Conservation (phyloP, 2,113 vertebrate species). For the Motacilla alba region DNA sequence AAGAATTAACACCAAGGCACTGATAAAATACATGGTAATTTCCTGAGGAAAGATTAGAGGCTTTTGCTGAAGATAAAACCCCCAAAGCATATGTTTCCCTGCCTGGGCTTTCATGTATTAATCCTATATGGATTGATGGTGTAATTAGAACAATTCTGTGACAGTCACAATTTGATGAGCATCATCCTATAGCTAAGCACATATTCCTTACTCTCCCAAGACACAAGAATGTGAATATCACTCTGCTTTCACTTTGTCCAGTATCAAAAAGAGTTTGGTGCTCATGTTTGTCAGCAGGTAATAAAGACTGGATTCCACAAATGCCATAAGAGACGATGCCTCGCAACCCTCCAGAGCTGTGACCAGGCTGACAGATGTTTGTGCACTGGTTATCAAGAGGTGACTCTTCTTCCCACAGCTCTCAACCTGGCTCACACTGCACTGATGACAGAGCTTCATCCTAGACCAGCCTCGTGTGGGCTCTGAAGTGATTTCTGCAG, state of each 20-base stretch:
- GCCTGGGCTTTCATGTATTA: neutral
- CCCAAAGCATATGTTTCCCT: neutral
- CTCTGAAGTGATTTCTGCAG: neutral
- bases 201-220: neutral
- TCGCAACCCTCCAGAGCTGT: neutral
- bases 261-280: neutral
- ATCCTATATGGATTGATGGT: neutral
- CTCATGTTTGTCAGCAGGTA: neutral
- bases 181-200: neutral
- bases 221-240: neutral
- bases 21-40: constrained; percentile 9
- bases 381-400: neutral
- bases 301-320: neutral
- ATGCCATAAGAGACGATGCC: neutral
- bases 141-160: neutral
- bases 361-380: neutral
- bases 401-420: neutral
- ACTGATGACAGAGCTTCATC: neutral
- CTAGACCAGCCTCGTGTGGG: neutral
- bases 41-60: constrained; percentile 36
- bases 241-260: neutral
- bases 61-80: constrained; percentile 12
- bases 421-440: fast-evolving
- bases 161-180: neutral
- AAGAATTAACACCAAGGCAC: neutral